Base-by-base conservation (phyloP, 2,797 vertebrate species). In the Bradypodion pumilum region DNA sequence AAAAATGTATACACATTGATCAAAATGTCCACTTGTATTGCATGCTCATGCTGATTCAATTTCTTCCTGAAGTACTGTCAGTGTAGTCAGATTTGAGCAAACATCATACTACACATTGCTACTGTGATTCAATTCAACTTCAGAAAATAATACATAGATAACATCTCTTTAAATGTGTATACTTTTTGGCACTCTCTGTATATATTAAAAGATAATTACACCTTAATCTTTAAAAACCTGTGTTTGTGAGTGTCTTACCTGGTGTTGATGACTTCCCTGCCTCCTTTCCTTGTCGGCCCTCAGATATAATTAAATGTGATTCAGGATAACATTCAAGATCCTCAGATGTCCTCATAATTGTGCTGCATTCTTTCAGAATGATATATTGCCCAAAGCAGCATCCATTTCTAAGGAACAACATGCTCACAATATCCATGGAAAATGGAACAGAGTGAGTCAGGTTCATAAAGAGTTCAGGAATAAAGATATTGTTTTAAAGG, bases 141-240 rank as follows among this genome's bases (percentile, higher is more conserved):
- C n/a, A n/a, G n/a, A n/a, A n/a, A n/a, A n/a, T n/a, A n/a, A n/a
- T n/a, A n/a, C n/a, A n/a, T n/a, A n/a, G n/a, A n/a, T n/a, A n/a
- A n/a, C n/a, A n/a, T n/a, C n/a, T n/a, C n/a, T n/a, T n/a, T n/a
- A n/a, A n/a, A n/a, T n/a, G n/a, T n/a, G n/a, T n/a, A n/a, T n/a
- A n/a, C n/a, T n/a, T n/a, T n/a, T n/a, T n/a, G n/a, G n/a, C n/a
- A n/a, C n/a, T n/a, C n/a, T n/a, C n/a, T n/a, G n/a, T n/a, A n/a
- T n/a, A n/a, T n/a, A n/a, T n/a, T n/a, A n/a, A n/a, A n/a, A n/a
- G n/a, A n/a, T n/a, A n/a, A n/a, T n/a, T n/a, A n/a, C n/a, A n/a
- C n/a, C n/a, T n/a, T n/a, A n/a, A 85, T 70, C 70, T 85, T 92
- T n/a, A 82, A 91, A 91, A 92, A 86, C 62, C 21, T 80, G 27